Percentiles rank a stretch among this genome's conserved stretches.
These are phyloP conservation scores for Drepana arcuata DNA, from an alignment of 1,140 invertebrate genomes.

Conservation along the genomic window DNA sequence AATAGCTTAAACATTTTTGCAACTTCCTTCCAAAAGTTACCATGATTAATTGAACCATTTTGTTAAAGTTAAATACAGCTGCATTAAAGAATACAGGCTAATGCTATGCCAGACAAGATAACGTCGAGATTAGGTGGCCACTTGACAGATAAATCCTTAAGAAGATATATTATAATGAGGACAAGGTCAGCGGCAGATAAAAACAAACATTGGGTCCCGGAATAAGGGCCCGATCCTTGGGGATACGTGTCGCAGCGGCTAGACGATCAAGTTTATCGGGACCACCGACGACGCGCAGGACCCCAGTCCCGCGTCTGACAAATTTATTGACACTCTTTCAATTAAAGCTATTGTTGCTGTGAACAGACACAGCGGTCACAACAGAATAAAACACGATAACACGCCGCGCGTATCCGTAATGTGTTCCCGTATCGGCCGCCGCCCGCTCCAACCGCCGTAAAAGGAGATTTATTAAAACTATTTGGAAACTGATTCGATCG, in stretches of 20 bases:
- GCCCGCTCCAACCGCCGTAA: constrained; percentile 51
- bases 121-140: constrained; percentile 18
- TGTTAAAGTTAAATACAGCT: no score
- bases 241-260: constrained; percentile 34
- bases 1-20: no score
- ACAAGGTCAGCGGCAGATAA: constrained; percentile 55
- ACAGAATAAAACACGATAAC: constrained; percentile 65
- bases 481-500: constrained; percentile 71
- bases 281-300: constrained; percentile 57
- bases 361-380: constrained; percentile 50
- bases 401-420: constrained; percentile 62
- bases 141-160: constrained; percentile 36
- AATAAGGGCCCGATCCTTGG: constrained; percentile 46
- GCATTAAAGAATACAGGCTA: constrained; percentile 9
- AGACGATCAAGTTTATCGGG: constrained; percentile 40
- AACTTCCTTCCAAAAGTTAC: no score
- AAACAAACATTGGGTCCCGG: constrained; percentile 48
- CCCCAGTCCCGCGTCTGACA: constrained; percentile 32
- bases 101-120: constrained; percentile 35
- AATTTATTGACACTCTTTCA: constrained; percentile 71
- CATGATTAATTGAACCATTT: no score
- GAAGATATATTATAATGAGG: constrained; percentile 57
- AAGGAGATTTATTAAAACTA: constrained; percentile 72
- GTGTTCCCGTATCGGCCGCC: constrained; percentile 49
- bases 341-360: constrained; percentile 67